These are phyloP conservation scores for Hypercompe scribonia DNA, from an alignment of 2,888 invertebrate species.

Conservation along the genomic window DNA sequence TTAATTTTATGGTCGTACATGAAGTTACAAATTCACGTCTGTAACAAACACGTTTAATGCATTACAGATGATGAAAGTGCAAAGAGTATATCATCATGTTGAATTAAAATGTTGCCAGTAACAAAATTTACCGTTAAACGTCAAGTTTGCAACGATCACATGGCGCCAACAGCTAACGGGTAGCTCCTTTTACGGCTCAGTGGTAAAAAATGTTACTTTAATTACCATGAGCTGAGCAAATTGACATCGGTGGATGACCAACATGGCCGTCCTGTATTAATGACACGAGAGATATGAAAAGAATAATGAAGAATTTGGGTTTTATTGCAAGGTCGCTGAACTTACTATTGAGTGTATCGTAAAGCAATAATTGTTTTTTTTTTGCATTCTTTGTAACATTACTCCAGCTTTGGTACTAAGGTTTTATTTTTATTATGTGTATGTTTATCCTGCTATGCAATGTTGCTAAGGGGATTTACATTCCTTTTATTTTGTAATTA, in stretches of 20 bases:
- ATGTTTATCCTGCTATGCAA: neutral
- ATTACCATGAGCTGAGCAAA: slow-evolving; percentile 41
- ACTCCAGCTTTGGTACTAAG: slow-evolving; percentile 21
- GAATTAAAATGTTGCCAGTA: slow-evolving; percentile 43
- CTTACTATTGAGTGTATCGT: slow-evolving; percentile 11
- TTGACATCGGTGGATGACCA: slow-evolving; percentile 24
- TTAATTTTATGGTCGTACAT: slow-evolving; percentile 15
- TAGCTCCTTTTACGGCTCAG: slow-evolving; percentile 54
- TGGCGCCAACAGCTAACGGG: slow-evolving; percentile 68
- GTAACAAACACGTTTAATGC: slow-evolving; percentile 17
- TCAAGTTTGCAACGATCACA: slow-evolving; percentile 45
- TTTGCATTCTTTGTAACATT: slow-evolving; percentile 26
- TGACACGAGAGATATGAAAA: slow-evolving; percentile 12
- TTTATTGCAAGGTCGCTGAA: slow-evolving; percentile 21
- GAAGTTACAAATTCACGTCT: slow-evolving; percentile 19
- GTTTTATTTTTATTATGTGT: slow-evolving; percentile 22
- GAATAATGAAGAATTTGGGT: slow-evolving; percentile 11
- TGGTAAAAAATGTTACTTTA: slow-evolving; percentile 48
- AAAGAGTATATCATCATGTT: slow-evolving; percentile 20
- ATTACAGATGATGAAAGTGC: slow-evolving; percentile 23
- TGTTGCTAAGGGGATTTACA: neutral
- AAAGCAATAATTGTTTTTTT: slow-evolving; percentile 29
- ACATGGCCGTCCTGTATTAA: slow-evolving; percentile 17
- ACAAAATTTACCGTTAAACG: slow-evolving; percentile 62
- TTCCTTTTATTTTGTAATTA: slow-evolving; percentile 4